Evolutionary conservation across 2,888 invertebrate genomes (phyloP).

Genomic region (Heliconius sara): DNA sequence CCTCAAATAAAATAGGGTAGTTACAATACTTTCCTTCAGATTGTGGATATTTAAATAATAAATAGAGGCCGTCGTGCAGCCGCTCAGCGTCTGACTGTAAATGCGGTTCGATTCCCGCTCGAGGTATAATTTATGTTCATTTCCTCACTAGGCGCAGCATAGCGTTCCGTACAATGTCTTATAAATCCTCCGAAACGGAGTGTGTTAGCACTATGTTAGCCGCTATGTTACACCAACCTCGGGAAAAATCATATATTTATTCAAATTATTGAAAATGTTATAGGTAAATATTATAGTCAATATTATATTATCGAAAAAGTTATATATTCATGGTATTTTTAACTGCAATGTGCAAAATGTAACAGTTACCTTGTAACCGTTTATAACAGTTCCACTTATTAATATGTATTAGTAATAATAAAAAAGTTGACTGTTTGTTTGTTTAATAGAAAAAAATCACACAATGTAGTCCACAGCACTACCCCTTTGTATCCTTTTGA

Average conservation of each 20-base stretch:
- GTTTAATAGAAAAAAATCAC: background rate
- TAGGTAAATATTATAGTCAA: too few relatives aligned
- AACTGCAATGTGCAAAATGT: background rate
- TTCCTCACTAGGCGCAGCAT: background rate
- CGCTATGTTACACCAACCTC: too few relatives aligned
- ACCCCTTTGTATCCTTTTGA: background rate
- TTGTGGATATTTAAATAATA: slow-evolving; percentile 12
- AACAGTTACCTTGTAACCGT: background rate
- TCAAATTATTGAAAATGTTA: too few relatives aligned
- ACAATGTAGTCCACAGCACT: background rate
- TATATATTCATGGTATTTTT: too few relatives aligned
- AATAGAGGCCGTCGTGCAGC: background rate
- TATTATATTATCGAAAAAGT: too few relatives aligned
- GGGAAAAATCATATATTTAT: too few relatives aligned
- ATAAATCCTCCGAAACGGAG: too few relatives aligned
- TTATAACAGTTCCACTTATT: background rate
- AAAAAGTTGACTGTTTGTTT: slow-evolving; percentile 8
- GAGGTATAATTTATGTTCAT: background rate
- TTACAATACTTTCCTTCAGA: slow-evolving; percentile 8
- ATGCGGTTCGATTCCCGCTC: background rate
- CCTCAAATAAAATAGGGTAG: background rate
- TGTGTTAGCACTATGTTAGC: too few relatives aligned
- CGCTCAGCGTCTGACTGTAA: background rate
- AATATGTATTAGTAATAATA: background rate
- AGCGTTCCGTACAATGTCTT: too few relatives aligned